phyloP scores from a whole-genome alignment of 2,113 vertebrate genomes.

The Todiramphus saurophagus region DNA sequence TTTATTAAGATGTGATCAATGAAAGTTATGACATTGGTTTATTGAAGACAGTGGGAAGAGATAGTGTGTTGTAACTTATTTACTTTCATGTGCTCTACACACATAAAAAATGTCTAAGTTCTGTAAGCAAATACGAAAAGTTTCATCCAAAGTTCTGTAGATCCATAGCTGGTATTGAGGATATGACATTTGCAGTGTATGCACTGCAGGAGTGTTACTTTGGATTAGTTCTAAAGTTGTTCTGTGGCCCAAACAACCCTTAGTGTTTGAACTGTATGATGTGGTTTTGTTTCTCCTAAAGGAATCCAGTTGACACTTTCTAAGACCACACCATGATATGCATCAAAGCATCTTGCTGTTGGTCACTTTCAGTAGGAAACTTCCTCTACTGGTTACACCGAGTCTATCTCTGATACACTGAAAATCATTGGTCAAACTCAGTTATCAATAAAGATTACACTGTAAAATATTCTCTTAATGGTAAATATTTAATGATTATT shows the following conservation, averaged over 20 bases:
- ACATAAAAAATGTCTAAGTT: neutral
- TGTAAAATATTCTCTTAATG: neutral
- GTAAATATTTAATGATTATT: neutral
- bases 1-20: neutral
- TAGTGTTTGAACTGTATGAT: neutral
- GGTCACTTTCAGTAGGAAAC: neutral
- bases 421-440: neutral
- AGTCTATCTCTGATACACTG: neutral
- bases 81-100: neutral
- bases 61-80: neutral
- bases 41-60: neutral
- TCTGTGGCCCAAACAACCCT: neutral
- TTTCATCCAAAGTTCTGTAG: neutral
- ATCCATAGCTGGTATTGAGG: neutral
- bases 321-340: neutral
- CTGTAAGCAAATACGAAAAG: neutral
- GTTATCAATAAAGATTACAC: neutral
- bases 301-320: neutral
- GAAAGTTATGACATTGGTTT: neutral
- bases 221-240: neutral
- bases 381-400: fast-evolving
- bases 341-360: neutral
- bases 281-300: neutral
- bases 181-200: fast-evolving
- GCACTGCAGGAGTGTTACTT: neutral